A percentile compares a stretch with the other conserved stretches of the same genome.
Conservation (phyloP, 37 sponge, comb jelly and placozoan species). For the Spongilla lacustris region DNA sequence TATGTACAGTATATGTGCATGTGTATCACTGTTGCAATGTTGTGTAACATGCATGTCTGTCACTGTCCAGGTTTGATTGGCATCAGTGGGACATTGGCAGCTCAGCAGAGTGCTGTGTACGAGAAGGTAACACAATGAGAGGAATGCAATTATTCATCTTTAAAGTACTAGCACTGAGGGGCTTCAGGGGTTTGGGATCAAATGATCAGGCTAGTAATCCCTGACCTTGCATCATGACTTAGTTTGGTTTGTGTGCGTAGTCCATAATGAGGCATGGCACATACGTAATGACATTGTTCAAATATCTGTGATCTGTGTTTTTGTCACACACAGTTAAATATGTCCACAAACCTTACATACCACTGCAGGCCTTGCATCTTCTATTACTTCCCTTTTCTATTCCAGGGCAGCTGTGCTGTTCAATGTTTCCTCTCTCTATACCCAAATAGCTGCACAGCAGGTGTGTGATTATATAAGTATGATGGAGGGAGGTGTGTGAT, state of each 20-base stretch:
- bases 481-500: background rate
- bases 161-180: no score
- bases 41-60: background rate
- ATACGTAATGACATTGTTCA: no score
- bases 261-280: no score
- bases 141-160: no score
- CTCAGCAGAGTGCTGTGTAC: conserved; percentile 55
- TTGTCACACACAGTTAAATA: no score
- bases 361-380: no score
- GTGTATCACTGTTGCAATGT: conserved; percentile 11
- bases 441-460: conserved; percentile 68
- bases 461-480: conserved; percentile 13
- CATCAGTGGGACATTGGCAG: conserved; percentile 61
- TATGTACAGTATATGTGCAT: conserved; percentile 17
- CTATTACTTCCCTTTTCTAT: no score
- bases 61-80: conserved; percentile 67
- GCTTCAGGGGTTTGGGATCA: no score
- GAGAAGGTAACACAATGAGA: conserved; percentile 43
- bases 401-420: conserved; percentile 46
- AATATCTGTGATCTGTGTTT: no score
- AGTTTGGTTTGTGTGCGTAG: background rate
- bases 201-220: no score
- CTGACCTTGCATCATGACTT: background rate
- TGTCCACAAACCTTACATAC: no score
- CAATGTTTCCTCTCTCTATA: conserved; percentile 61